Conservation (phyloP, 2,888 invertebrate genomes). For the Orthosia incerta region DNA sequence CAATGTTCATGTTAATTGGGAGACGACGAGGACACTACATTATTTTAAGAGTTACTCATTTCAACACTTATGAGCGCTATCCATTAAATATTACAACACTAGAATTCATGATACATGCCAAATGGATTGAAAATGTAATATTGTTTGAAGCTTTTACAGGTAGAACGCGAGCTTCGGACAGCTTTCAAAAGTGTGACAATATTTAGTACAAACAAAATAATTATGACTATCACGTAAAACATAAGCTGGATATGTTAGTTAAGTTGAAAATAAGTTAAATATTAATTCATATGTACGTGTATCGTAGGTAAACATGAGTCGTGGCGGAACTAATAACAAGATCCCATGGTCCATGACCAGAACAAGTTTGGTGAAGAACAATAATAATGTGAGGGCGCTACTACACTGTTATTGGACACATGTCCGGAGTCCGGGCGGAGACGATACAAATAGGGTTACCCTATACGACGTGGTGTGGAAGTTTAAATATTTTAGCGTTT, state of each 20-base stretch:
- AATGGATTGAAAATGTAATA: conserved; percentile 21
- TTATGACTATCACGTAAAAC: background rate
- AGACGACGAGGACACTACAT: conserved; percentile 43
- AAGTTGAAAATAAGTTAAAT: conserved; percentile 21
- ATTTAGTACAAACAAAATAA: too few relatives aligned
- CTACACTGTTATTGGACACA: conserved; percentile 53
- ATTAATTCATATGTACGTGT: conserved; percentile 46
- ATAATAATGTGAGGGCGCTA: conserved; percentile 61
- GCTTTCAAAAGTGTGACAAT: background rate
- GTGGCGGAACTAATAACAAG: conserved; percentile 81
- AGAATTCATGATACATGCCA: conserved; percentile 18
- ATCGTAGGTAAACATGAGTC: conserved; percentile 78
- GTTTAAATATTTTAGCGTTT: background rate
- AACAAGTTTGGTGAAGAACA: conserved; percentile 79
- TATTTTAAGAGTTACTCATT: conserved; percentile 51
- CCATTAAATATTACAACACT: conserved; percentile 42
- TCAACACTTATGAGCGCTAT: conserved; percentile 28
- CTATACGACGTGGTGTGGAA: background rate
- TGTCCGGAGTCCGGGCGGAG: conserved; percentile 30
- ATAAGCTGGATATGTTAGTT: conserved; percentile 14
- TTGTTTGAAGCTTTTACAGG: background rate
- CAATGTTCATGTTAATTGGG: conserved; percentile 59
- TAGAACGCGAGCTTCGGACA: background rate
- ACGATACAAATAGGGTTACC: conserved; percentile 11
- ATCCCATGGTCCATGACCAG: conserved; percentile 80